Base-by-base conservation (phyloP, 2,888 invertebrate genomes). In the Tetragnatha montana region DNA sequence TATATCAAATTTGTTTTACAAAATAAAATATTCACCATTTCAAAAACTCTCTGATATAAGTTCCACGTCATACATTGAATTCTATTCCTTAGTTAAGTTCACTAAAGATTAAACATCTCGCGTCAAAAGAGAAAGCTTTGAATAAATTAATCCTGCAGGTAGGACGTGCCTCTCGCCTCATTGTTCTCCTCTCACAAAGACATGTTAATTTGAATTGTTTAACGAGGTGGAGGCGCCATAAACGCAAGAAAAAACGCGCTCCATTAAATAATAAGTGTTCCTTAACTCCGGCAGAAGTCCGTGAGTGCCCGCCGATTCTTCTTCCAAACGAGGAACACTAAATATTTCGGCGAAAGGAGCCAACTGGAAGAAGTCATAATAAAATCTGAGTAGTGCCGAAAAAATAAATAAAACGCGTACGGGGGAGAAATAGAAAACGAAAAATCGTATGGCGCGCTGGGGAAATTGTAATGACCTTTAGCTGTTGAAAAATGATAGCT, bases 391-490 rank as follows among this genome's bases (percentile, higher is more conserved):
- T 12, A 60, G 60, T 17, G 35, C 35, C 19, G 50, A 74, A 82
- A 51, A 60, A 60, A 60, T 19, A 47, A 68, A 81, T 70, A 81
- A 70, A 81, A 60, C 51, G 60, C 17, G 60, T 8, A 50, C 12
- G 21, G 71, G n/a, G 17, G n/a, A 76, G 51, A 82, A 73, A 82
- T 74, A 82, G 35, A 76, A 70, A 69, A 84, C 68, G 75, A 69
- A 74, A 83, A 83, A 84, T 76, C 83, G 68, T 76, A 84, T 19
- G 35, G 82, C 74, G 76, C 83, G 14, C 51, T 70, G 83, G 69
- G 35, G 76, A 84, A 84, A 84, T 84, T 84, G 83, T 84, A 84
- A 84, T 84, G 83, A 76, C 75, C 83, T 84, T 84, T 84, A 76
- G 76, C 83, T 69, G 60, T 75, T 84, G 83, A 84, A 84, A 84